Evolutionary conservation across 2,797 vertebrate genomes (phyloP).

Genomic region (Hemitrygon akajei): DNA sequence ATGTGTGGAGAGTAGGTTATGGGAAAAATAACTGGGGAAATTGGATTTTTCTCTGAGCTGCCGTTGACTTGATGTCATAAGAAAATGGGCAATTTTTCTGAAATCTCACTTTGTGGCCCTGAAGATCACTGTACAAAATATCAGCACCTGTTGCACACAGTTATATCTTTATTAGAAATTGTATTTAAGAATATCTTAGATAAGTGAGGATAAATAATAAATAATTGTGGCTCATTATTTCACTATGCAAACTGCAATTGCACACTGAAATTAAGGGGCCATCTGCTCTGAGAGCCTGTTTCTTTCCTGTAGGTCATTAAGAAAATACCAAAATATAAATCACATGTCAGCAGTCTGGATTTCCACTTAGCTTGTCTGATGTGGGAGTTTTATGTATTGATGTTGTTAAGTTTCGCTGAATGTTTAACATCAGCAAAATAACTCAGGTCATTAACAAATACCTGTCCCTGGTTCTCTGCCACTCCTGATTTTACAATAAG

Average conservation of each 20-base stretch:
- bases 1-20: too few species aligned
- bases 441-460: neutral
- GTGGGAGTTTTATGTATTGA: neutral
- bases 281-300: neutral
- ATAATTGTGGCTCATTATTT: neutral
- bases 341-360: neutral
- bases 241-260: neutral
- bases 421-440: neutral
- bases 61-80: too few species aligned
- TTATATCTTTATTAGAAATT: neutral
- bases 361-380: neutral
- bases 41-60: too few species aligned
- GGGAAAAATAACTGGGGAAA: too few species aligned
- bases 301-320: neutral
- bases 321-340: conserved; percentile 2
- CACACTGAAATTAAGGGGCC: conserved; percentile 18
- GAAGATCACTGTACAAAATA: neutral
- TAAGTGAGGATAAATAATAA: neutral
- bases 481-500: neutral
- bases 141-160: neutral
- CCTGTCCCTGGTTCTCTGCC: neutral
- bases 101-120: neutral
- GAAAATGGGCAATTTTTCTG: neutral
- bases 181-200: neutral
- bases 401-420: neutral